phyloP scores from a whole-genome alignment of 1,140 invertebrate species.

The Bombus terrestris region DNA sequence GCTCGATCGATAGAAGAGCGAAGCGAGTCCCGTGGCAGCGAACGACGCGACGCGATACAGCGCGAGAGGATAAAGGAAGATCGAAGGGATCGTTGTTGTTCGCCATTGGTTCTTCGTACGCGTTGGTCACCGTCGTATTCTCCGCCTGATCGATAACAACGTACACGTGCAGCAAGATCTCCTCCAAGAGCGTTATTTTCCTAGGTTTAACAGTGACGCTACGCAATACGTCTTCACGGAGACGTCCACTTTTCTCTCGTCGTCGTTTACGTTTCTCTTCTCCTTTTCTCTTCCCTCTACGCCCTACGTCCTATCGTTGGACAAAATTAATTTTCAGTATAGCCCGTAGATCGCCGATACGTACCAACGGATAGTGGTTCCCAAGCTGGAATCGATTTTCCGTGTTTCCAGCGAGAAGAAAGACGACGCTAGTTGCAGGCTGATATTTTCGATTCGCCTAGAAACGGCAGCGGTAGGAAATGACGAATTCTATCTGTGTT shows the following conservation, averaged over 20 bases:
- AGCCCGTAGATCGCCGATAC: neutral
- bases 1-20: neutral
- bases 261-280: neutral
- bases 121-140: conserved; percentile 16
- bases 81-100: conserved; percentile 28
- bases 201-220: conserved; percentile 27
- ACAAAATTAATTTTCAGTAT: conserved; percentile 18
- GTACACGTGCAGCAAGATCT: conserved; percentile 43
- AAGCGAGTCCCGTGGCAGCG: no score
- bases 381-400: neutral
- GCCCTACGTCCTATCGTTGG: neutral
- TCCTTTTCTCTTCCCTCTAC: neutral
- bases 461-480: neutral
- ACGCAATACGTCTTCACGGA: conserved; percentile 25
- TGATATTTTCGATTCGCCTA: neutral
- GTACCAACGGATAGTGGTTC: no score
- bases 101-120: conserved; percentile 26
- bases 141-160: conserved; percentile 60
- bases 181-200: conserved; percentile 20
- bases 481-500: neutral
- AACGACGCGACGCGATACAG: neutral
- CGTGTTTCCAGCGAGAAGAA: neutral
- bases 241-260: conserved; percentile 16
- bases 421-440: neutral
- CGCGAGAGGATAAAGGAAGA: conserved; percentile 5